Evolutionary conservation across 1,140 invertebrate species (phyloP).

Genomic region (Coelopa frigida): DNA sequence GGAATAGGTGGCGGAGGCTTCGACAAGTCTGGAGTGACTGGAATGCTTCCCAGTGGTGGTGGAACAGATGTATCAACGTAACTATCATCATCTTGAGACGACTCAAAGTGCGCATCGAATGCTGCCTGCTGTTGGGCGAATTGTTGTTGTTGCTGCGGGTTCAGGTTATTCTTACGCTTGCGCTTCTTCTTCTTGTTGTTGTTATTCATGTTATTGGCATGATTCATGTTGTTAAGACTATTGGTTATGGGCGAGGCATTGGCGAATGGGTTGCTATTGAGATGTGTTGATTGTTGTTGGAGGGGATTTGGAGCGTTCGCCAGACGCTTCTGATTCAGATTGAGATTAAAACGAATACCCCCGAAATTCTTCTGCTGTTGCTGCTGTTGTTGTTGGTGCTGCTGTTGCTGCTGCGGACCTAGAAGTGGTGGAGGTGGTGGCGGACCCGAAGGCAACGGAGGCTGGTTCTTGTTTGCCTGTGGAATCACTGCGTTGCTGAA

Average conservation of each 20-base stretch:
- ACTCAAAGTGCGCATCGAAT: slow-evolving; percentile 11
- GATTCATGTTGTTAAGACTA: slow-evolving; percentile 17
- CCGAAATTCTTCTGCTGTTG: slow-evolving; percentile 37
- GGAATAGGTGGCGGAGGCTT: slow-evolving; percentile 33
- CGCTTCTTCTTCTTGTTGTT: slow-evolving; percentile 56
- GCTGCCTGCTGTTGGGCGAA: slow-evolving; percentile 13
- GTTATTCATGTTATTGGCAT: slow-evolving; percentile 33
- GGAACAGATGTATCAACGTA: slow-evolving; percentile 18
- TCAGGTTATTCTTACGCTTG: slow-evolving; percentile 60
- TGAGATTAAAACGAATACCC: slow-evolving; percentile 43
- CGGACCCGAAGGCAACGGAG: slow-evolving; percentile 31
- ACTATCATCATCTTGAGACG: slow-evolving; percentile 8
- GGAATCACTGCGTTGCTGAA: slow-evolving; percentile 34
- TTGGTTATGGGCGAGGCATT: slow-evolving; percentile 2
- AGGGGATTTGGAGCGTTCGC: slow-evolving; percentile 34
- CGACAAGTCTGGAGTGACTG: slow-evolving; percentile 25
- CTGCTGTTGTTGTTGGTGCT: slow-evolving; percentile 18
- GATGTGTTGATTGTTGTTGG: slow-evolving; percentile 15
- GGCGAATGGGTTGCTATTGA: slow-evolving; percentile 8
- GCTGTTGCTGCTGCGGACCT: slow-evolving; percentile 12
- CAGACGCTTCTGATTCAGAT: slow-evolving; percentile 36
- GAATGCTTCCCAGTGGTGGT: slow-evolving; percentile 16
- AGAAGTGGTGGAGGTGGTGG: slow-evolving; percentile 34
- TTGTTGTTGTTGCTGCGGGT: slow-evolving; percentile 37
- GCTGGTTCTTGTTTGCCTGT: slow-evolving; percentile 16